These are phyloP conservation scores for Melieria crassipennis DNA, from an alignment of 2,888 invertebrate genomes.

Conservation along the genomic window DNA sequence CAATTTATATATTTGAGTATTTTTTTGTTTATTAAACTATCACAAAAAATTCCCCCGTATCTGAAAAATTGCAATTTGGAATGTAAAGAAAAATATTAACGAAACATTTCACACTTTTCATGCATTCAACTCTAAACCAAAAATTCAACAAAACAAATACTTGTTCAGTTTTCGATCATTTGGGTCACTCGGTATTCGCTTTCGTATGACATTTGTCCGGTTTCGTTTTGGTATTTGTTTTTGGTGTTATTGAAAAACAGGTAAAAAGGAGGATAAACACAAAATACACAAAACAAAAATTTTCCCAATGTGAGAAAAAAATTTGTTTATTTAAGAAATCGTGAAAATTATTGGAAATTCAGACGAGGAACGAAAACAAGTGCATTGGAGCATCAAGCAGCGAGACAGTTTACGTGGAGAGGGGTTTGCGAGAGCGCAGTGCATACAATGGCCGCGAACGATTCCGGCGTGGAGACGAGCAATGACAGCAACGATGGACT, in stretches of 20 bases:
- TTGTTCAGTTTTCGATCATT: no score
- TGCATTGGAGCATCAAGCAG: neutral
- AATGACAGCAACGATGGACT: constrained; percentile 49
- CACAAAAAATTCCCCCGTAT: no score
- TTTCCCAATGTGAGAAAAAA: constrained; percentile 35
- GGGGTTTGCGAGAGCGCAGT: constrained; percentile 2
- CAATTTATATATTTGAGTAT: no score
- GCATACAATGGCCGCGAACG: constrained; percentile 60
- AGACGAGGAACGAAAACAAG: neutral
- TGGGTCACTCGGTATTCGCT: no score
- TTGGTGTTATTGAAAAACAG: constrained; percentile 42
- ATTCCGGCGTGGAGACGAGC: constrained; percentile 79
- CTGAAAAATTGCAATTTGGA: no score
- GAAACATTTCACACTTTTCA: no score
- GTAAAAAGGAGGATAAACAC: constrained; percentile 45
- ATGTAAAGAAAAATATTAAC: no score
- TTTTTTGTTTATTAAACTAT: no score
- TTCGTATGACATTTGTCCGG: no score
- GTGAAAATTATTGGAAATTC: constrained; percentile 19
- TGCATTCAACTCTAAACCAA: no score
- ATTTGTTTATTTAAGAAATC: constrained; percentile 33
- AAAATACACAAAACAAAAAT: constrained; percentile 48
- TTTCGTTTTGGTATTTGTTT: neutral
- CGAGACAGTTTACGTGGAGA: neutral
- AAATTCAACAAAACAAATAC: no score